phyloP scores from a whole-genome alignment of 2,113 vertebrate genomes.

The Leptodactylus fuscus region DNA sequence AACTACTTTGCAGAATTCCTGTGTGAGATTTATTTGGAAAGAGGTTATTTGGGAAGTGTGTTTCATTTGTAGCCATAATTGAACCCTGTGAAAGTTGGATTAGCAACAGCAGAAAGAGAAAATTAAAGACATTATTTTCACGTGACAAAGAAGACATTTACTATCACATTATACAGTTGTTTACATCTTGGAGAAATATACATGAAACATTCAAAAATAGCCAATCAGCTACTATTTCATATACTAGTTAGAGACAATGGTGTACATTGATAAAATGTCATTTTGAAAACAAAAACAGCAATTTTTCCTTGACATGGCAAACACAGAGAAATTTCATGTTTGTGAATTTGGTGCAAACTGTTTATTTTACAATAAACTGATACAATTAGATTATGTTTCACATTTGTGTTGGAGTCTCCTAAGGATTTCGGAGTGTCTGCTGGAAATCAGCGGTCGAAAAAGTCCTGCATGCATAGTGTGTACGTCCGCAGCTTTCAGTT shows the following conservation, averaged over 20 bases:
- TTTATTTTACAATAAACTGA: not conserved
- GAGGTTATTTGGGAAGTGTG: constrained; percentile 64
- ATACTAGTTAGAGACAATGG: not conserved
- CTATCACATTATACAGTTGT: not conserved
- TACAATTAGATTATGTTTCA: too few species aligned
- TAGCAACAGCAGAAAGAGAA: constrained; percentile 49
- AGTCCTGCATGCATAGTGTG: too few species aligned
- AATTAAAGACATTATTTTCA: constrained; percentile 41
- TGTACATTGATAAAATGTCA: not conserved
- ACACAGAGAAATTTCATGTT: not conserved
- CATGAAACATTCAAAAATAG: not conserved
- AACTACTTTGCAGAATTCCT: constrained; percentile 69
- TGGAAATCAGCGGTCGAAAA: too few species aligned
- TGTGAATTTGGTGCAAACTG: not conserved
- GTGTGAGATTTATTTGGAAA: constrained; percentile 66
- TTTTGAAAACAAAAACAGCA: not conserved
- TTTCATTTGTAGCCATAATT: constrained; percentile 62
- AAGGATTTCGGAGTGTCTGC: too few species aligned
- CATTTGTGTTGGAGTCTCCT: too few species aligned
- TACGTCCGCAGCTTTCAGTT: too few species aligned
- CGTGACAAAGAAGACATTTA: not conserved
- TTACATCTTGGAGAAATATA: not conserved
- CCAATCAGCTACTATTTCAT: not conserved
- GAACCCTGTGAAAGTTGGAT: constrained; percentile 63
- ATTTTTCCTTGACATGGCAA: not conserved